Evolutionary conservation across 2,797 vertebrate species (phyloP), one percentile per base, ranked within the genome.

Genomic region (Zalophus californianus): DNA sequence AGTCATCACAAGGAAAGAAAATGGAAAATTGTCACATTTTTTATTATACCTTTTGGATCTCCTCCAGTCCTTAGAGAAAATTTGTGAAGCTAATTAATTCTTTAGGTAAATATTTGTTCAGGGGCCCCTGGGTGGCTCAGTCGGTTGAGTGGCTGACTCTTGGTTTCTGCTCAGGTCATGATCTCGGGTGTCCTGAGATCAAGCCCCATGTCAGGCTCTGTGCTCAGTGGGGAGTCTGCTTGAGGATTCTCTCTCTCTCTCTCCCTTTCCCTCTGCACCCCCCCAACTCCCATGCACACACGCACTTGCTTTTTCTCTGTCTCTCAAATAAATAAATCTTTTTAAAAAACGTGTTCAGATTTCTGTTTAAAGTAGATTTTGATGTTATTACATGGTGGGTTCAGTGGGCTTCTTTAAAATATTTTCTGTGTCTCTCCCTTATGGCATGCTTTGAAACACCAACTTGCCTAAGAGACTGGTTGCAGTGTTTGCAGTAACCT

Each of bases 1-100:
- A 73, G 23, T n/a, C 70, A 48, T 89, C 50, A 35, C 29, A 77
- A 91, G 38, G 38, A 91, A 94, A 94, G 29, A 83, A 90, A 91
- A 50, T 12, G 5, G 32, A 62, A 94, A 80, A 21, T n/a, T 79
- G 64, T 50, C 13, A 6, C 25, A 48, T 78, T 91, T 90, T 90
- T 72, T 12, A 12, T 62, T 27, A 23, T 70, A 58, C 0, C 2
- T 93, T 87, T 87, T 32, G 16, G 16, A 50, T 86, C 77, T 96
- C 87, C 66, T 86, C 13, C 52, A 90, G 7, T 89, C 85, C 50
- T 32, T 80, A 68, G 21, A 80, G 12, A 64, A 54, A 9, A 7
- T 56, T 90, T 23, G 44, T 23, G 15, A 62, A 77, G 52, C 15
- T 58, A 85, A 60, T 87, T 72, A 73, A 87, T 48, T 80, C 8